Percentiles rank a stretch among this genome's conserved stretches.
These are phyloP conservation scores for Phenganax marumi DNA, from an alignment of 92 coral and sea anemone genomes.

Conservation along the genomic window DNA sequence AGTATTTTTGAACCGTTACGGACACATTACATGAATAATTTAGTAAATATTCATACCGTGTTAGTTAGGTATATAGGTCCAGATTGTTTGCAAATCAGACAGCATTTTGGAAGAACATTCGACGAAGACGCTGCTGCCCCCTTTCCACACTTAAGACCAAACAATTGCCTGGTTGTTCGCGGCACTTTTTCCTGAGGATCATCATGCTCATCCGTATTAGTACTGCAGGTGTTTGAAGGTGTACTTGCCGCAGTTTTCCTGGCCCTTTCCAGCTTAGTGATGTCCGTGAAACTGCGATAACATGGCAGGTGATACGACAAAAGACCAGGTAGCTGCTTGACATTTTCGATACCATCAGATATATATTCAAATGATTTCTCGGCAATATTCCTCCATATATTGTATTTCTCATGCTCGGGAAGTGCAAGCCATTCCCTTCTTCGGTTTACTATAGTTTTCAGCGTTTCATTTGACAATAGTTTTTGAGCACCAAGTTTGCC, in stretches of 20 bases:
- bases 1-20: no score
- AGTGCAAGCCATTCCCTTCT: constrained; percentile 5
- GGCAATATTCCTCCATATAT: neutral
- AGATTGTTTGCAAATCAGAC: neutral
- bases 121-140: neutral
- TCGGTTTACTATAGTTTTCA: neutral
- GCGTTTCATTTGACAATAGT: neutral
- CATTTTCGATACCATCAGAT: constrained; percentile 9
- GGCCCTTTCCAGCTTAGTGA: constrained; percentile 2
- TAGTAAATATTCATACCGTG: neutral
- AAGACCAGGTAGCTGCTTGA: neutral
- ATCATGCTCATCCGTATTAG: neutral
- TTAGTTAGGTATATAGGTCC: neutral
- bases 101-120: neutral
- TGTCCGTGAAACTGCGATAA: constrained; percentile 24
- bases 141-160: neutral
- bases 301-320: constrained; percentile 18
- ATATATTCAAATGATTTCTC: constrained; percentile 19
- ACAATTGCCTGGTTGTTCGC: neutral
- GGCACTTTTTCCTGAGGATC: neutral
- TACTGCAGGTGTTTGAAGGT: neutral
- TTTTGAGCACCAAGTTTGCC: neutral
- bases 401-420: constrained; percentile 11
- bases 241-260: constrained; percentile 7
- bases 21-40: no score